phyloP scores from a whole-genome alignment of 2,113 vertebrate genomes.

The Erpornis zantholeuca region DNA sequence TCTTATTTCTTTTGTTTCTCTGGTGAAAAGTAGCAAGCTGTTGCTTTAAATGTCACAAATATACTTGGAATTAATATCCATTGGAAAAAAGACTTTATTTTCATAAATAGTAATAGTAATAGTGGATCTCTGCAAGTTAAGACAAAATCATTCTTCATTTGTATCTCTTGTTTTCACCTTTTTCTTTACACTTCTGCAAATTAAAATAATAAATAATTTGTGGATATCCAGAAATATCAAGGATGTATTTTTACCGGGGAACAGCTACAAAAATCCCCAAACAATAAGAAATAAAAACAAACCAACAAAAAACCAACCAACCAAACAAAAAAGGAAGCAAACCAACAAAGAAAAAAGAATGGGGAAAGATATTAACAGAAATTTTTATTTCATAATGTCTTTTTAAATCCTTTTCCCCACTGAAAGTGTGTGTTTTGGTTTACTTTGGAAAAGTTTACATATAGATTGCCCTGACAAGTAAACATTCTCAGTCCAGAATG shows the following conservation, averaged over 20 bases:
- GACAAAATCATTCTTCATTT: neutral
- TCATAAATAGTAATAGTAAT: no score
- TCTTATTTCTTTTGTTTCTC: neutral
- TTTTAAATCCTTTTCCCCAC: neutral
- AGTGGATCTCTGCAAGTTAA: neutral
- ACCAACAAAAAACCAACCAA: neutral
- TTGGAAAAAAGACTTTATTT: neutral
- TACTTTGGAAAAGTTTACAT: neutral
- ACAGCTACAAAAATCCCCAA: neutral
- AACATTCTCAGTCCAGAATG: neutral
- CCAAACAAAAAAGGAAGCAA: neutral
- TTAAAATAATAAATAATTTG: neutral
- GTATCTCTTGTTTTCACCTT: neutral
- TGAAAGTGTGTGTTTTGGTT: neutral
- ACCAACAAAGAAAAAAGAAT: neutral
- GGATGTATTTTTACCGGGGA: neutral
- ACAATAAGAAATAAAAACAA: no score
- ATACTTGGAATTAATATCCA: neutral
- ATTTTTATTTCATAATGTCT: neutral
- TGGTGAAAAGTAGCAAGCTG: neutral
- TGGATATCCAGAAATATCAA: neutral
- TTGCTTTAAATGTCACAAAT: neutral
- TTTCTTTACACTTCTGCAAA: neutral
- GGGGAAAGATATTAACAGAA: neutral
- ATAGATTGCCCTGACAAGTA: neutral